Percentiles rank a stretch among this genome's conserved stretches.
Evolutionary conservation across 2,797 vertebrate genomes (phyloP).

Genomic region (Leuciscus waleckii): DNA sequence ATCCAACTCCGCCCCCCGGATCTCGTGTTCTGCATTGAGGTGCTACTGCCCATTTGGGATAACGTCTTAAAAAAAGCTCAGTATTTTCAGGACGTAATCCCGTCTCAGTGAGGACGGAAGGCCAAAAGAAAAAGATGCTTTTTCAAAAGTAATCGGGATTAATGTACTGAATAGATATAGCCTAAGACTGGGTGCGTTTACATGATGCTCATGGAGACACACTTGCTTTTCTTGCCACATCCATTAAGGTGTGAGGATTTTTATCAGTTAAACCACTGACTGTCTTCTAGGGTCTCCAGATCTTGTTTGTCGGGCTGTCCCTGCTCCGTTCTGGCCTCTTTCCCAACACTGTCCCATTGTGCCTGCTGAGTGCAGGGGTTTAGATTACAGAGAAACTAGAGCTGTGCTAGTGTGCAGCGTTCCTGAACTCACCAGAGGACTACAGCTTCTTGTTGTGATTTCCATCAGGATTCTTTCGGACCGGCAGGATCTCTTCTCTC

Average conservation of each 20-base stretch:
- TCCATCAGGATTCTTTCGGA: slow-evolving; percentile 73
- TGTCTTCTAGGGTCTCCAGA: slow-evolving; percentile 10
- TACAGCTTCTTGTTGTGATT: slow-evolving; percentile 75
- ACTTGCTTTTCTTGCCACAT: not conserved
- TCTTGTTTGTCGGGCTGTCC: slow-evolving; percentile 32
- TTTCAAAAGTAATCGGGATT: not conserved
- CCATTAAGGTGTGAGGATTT: slow-evolving; percentile 15
- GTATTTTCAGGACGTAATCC: not conserved
- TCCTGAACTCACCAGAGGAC: slow-evolving; percentile 74
- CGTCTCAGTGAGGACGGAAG: not conserved
- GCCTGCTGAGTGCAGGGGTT: slow-evolving; percentile 63
- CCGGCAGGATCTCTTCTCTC: slow-evolving; percentile 55
- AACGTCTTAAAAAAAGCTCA: not conserved
- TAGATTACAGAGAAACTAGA: slow-evolving; percentile 77
- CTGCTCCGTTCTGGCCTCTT: slow-evolving; percentile 49
- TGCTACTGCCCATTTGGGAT: too few species aligned
- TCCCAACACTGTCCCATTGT: slow-evolving; percentile 20
- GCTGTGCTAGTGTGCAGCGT: slow-evolving; percentile 73
- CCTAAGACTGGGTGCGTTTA: not conserved
- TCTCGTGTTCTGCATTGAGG: too few species aligned
- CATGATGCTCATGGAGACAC: not conserved
- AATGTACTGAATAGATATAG: not conserved
- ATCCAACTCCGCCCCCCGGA: too few species aligned
- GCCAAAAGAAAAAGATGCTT: not conserved
- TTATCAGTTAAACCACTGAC: slow-evolving; percentile 24